Base-by-base conservation (phyloP, 2,888 invertebrate genomes). In the Apamea epomidion region DNA sequence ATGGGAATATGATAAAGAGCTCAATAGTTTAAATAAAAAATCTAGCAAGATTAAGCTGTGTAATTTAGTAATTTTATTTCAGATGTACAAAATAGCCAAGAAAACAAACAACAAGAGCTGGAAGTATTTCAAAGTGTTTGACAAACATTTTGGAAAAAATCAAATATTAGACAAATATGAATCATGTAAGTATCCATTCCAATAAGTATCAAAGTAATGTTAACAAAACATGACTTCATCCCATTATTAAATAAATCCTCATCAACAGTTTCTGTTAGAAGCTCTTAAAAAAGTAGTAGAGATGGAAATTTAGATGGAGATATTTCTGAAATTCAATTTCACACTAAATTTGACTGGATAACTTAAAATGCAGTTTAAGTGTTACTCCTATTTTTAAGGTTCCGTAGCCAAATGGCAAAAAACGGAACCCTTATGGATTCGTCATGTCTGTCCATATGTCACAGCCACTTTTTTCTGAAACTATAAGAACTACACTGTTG, bases 31-130 rank as follows among this genome's bases (percentile, higher is more conserved):
- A 16, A 21, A 54, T 25, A 4, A 0, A 12, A 54, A 29, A 18
- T 32, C 2, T 18, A 48, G 7, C 45, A 16, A 32, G 10, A n/a
- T 48, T 25, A 48, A 6, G n/a, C 21, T 25, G 12, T 21, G 10
- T 62, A 37, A n/a, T 54, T 51, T 29, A 14, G 25, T 48, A 18
- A 16, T 67, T 74, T 67, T 48, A 18, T 88, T 85, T 64, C 92
- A 97, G 97, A 94, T 93, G 71, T 97, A 97, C 81, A 96, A 93
- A 93, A 91, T 94, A 85, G 97, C 97, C 1, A 97, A 97, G 84
- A 95, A 92, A 90, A 90, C 93, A 68, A 96, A 94, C 81, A 96
- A 96, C 78, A 96, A 93, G 74, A 91, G 90, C 81, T 97, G 96
- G 96, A 94, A 95, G 80, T 97, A 95, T 88, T 97, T 94, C 74